Evolutionary conservation across 2,797 vertebrate genomes (phyloP).

Genomic region (Ctenopoma multispine): DNA sequence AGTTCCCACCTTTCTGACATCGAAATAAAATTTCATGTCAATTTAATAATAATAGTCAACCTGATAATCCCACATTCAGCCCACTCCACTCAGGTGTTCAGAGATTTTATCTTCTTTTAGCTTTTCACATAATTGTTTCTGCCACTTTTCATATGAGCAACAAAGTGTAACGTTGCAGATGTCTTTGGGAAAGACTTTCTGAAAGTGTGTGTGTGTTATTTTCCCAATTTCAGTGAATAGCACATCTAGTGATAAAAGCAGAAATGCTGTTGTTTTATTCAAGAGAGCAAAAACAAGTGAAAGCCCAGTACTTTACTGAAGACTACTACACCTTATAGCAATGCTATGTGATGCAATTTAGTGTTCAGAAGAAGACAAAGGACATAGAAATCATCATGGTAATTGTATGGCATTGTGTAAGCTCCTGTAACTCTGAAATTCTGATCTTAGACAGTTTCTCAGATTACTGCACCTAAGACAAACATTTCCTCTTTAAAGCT

Average conservation of each 20-base stretch:
- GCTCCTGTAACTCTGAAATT: constrained; percentile 10
- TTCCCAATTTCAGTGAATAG: too few relatives aligned
- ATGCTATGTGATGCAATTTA: background rate
- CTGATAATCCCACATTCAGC: too few relatives aligned
- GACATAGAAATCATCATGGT: background rate
- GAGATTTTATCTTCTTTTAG: too few relatives aligned
- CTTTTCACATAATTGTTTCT: too few relatives aligned
- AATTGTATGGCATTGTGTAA: background rate
- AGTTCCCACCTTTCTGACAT: too few relatives aligned
- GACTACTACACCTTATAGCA: background rate
- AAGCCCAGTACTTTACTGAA: background rate
- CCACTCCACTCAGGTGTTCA: too few relatives aligned
- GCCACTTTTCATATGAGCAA: too few relatives aligned
- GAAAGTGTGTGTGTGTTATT: too few relatives aligned
- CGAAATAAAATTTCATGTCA: too few relatives aligned
- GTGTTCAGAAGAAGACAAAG: background rate
- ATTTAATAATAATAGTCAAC: too few relatives aligned
- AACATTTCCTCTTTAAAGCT: constrained; percentile 15
- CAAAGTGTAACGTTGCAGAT: too few relatives aligned
- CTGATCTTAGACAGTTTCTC: background rate
- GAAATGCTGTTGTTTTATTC: background rate
- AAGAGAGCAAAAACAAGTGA: background rate
- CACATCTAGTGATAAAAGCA: too few relatives aligned
- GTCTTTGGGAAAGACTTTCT: background rate
- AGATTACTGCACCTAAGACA: background rate